These are phyloP conservation scores for Molanna angustata DNA, from an alignment of 2,888 invertebrate genomes.

Conservation along the genomic window DNA sequence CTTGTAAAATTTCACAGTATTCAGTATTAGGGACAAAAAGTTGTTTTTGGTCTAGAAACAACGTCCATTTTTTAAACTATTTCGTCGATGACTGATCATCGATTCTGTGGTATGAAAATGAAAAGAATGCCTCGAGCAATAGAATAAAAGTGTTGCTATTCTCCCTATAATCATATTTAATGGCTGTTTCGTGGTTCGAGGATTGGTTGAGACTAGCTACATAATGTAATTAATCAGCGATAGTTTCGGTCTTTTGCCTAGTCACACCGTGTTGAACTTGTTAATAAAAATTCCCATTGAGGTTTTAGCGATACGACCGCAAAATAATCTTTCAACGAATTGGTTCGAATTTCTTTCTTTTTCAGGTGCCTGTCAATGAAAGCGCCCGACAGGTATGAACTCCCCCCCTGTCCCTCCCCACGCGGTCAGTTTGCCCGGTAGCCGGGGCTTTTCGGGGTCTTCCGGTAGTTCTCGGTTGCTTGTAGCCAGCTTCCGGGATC, in stretches of 20 bases:
- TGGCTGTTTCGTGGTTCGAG: neutral
- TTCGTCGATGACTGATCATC: no score
- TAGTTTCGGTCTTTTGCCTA: neutral
- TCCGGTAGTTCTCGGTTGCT: constrained; percentile 35
- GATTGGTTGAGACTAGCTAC: neutral
- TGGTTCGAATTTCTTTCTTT: constrained; percentile 65
- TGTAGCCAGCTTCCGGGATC: constrained; percentile 2
- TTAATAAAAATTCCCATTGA: neutral
- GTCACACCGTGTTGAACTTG: neutral
- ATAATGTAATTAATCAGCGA: neutral
- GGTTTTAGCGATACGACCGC: constrained; percentile 16
- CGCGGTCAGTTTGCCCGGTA: constrained; percentile 35
- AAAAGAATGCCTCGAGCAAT: no score
- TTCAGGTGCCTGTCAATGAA: constrained; percentile 74
- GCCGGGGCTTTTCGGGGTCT: constrained; percentile 46
- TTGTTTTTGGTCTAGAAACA: no score
- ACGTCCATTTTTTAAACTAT: no score
- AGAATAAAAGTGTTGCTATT: no score
- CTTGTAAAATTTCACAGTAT: no score
- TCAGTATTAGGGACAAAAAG: no score
- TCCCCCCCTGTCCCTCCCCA: constrained; percentile 47
- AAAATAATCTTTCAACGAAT: constrained; percentile 59
- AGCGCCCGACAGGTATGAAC: constrained; percentile 70
- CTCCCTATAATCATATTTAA: no score
- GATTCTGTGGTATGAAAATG: no score